phyloP scores from a whole-genome alignment of 2,113 vertebrate genomes.

The Tamias sibiricus region DNA sequence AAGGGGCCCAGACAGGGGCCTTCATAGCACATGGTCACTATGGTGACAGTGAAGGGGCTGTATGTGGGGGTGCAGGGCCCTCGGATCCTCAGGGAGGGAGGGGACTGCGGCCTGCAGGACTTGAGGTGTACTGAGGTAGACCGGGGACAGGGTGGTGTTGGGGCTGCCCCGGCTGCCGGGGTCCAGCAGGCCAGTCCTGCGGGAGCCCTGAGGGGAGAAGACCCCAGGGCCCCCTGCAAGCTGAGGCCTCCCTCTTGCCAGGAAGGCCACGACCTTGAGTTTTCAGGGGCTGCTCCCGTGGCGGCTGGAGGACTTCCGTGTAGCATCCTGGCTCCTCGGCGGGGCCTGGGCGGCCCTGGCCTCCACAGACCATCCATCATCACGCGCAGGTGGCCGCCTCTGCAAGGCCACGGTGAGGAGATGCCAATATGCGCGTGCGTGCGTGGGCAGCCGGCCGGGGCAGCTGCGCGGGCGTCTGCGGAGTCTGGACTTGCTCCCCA shows the following conservation, averaged over 20 bases:
- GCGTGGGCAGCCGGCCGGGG: neutral
- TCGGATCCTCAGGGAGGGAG: neutral
- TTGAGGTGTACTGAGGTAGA: neutral
- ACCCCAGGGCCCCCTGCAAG: no score
- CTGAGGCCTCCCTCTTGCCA: no score
- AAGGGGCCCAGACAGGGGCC: neutral
- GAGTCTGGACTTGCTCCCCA: conserved; percentile 49
- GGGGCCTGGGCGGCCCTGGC: neutral
- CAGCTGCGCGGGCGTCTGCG: conserved; percentile 33
- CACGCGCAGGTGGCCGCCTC: neutral
- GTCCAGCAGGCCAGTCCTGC: neutral
- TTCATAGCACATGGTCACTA: neutral
- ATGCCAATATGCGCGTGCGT: conserved; percentile 74
- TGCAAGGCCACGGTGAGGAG: conserved; percentile 82
- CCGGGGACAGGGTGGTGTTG: neutral
- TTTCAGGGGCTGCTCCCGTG: neutral
- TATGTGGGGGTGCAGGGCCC: accelerated
- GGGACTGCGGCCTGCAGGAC: neutral
- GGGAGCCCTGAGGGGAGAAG: neutral
- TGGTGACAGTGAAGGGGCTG: neutral
- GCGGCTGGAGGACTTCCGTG: neutral
- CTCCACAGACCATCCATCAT: conserved; percentile 81
- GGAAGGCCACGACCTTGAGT: neutral
- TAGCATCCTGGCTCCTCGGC: neutral
- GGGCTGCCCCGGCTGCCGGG: neutral